Evolutionary conservation across 92 coral and sea anemone genomes (phyloP), one percentile per base, ranked within the genome.

Genomic region (Parazoanthus darwini): DNA sequence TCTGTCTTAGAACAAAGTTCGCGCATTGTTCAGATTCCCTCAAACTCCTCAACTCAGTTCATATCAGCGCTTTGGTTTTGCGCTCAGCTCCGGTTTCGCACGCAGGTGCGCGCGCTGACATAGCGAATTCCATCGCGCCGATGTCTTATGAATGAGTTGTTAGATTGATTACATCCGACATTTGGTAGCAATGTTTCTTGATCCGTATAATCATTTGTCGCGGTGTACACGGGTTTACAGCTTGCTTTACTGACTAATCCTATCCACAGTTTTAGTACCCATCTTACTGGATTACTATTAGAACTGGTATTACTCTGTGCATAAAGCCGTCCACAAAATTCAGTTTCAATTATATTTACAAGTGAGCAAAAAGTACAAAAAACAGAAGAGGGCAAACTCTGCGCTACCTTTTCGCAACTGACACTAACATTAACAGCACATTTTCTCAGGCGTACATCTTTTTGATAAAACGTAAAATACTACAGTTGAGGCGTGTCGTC

Each of bases 311-410:
- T 76, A 39, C 29, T 76, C 16, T 76, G 80, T 76, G 38, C 2
- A 39, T 39, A 48, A 46, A 23, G 39, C 79, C 79, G 51, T 75
- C 79, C 79, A 75, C 5, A 22, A 75, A 39, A 39, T 20, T 22
- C 51, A 76, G 20, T 76, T 39, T 76, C 51, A 11, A 39, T 76
- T 76, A 29, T 76, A 6, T 76, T 76, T 39, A 76, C 80, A 74
- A 74, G 51, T 74, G 78, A 29, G 33, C 33, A 22, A 29, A 10
- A 73, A 8, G 35, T 33, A 35, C 42, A 73, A 73, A 6, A 39
- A 16, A 16, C 43, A 76, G 29, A 18, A 38, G 26, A 14, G 26
- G 26, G 26, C 70, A 51, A 39, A 9, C 11, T 37, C 42, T n/a
- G 11, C 46, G 54, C n/a, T 1, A 14, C 35, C 43, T 23, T 38